Evolutionary conservation across 2,888 invertebrate species (phyloP), one percentile per base, ranked within the genome.

Genomic region (Fissipunctia ypsillon): DNA sequence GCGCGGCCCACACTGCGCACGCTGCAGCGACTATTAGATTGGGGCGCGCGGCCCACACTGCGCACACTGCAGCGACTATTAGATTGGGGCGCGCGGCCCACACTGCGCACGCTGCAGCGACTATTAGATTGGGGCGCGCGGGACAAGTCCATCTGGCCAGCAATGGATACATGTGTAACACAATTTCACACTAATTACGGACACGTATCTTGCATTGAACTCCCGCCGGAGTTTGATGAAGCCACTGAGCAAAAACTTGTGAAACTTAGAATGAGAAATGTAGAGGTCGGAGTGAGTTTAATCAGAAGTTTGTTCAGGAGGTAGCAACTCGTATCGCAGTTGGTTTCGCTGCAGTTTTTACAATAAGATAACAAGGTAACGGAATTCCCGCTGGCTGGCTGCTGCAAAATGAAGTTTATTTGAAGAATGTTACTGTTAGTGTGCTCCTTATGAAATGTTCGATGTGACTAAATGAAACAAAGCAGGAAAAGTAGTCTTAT

Each of bases 261-360:
- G 19, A 69, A 73, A 77, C 65, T 64, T 63, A n/a, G 43, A 75
- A 72, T 76, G 71, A 73, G 76, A 73, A 78, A 69, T 63, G 73
- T 66, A 72, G 50, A 69, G 66, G 31, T 56, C 73, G 64, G 52
- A 38, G 57, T 22, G 48, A 80, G 83, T 74, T 78, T 83, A 68
- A 71, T 83, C 79, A 71, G 60, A 57, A 63, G 83, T 74, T 78
- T 83, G 65, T 69, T 83, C 79, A 71, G 60, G 54, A 63, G 64
- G 65, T 71, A 57, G 70, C 67, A 59, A 71, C 12, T 68, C 69
- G 79, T 81, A 78, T 74, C 56, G 79, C 68, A 66, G 61, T 66
- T 16, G 50, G 66, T 59, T 52, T 16, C 28, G 67, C 59, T 69
- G 73, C 67, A 70, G 73, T 64, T 81, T 74, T 71, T 38, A 59